Conservation (phyloP, 2,113 vertebrate genomes). For the Rhizomys pruinosus region DNA sequence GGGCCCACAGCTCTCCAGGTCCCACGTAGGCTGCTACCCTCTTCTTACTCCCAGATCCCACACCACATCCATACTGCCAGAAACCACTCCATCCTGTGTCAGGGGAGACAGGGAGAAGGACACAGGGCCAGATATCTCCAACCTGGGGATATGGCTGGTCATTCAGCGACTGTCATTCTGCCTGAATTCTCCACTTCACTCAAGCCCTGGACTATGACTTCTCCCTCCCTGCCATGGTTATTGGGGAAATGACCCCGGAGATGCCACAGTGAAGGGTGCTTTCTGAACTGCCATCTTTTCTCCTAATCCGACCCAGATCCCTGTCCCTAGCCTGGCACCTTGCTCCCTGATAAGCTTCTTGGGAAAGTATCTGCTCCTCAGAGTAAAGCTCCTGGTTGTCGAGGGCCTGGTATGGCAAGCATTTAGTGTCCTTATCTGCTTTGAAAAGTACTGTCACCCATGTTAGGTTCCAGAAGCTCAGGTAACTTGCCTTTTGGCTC, state of each 20-base stretch:
- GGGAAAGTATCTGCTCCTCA: background rate
- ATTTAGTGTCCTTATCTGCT: background rate
- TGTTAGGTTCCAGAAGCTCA: background rate
- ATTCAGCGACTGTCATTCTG: background rate
- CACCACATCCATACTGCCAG: background rate
- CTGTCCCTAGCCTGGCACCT: background rate
- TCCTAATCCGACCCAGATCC: too few species aligned
- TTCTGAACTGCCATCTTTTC: background rate
- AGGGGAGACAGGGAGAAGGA: background rate
- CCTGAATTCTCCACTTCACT: background rate
- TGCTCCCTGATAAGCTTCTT: background rate
- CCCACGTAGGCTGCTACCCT: fast-evolving
- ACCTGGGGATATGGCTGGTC: background rate
- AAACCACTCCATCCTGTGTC: background rate
- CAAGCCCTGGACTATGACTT: background rate
- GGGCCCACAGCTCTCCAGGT: background rate
- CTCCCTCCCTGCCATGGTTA: background rate
- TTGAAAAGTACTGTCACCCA: background rate
- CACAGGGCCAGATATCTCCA: background rate
- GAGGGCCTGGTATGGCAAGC: background rate
- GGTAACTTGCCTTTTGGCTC: background rate
- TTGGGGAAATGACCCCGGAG: background rate
- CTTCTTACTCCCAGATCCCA: fast-evolving
- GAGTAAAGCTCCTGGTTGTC: background rate
- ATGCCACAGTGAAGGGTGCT: fast-evolving